phyloP scores from a whole-genome alignment of 2,888 invertebrate species.

The Girardia tigrina region DNA sequence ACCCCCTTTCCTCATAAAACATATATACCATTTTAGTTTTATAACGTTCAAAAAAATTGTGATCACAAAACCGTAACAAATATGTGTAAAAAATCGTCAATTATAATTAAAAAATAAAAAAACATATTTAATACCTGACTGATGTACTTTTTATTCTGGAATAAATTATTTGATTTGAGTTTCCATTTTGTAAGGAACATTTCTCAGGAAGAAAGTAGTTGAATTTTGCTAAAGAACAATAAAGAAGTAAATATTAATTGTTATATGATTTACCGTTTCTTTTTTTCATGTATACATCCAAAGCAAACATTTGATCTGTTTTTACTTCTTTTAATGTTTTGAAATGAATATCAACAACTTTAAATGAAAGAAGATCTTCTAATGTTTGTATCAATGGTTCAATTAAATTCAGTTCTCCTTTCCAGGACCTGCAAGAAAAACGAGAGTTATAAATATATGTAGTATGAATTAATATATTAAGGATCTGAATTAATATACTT shows the following conservation, averaged over 20 bases:
- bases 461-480: no score
- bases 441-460: no score
- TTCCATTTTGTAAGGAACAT: background rate
- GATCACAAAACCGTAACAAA: no score
- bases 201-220: conserved; percentile 1
- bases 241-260: background rate
- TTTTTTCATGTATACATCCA: conserved; percentile 7
- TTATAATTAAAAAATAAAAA: no score
- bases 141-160: conserved; percentile 1
- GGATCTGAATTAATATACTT: no score
- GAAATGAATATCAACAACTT: background rate
- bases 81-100: no score
- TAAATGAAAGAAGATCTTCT: background rate
- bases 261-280: background rate
- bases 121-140: no score
- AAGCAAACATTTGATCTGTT: background rate
- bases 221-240: conserved; percentile 15
- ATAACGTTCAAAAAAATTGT: no score
- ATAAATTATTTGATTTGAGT: background rate
- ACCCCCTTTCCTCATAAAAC: no score
- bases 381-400: background rate
- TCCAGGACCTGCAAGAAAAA: background rate
- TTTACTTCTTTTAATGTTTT: background rate
- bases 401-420: background rate
- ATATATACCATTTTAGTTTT: no score